Percentiles rank a stretch among this genome's conserved stretches.
Evolutionary conservation across 2,113 vertebrate genomes (phyloP).

Genomic region (Heterotilapia buettikoferi): DNA sequence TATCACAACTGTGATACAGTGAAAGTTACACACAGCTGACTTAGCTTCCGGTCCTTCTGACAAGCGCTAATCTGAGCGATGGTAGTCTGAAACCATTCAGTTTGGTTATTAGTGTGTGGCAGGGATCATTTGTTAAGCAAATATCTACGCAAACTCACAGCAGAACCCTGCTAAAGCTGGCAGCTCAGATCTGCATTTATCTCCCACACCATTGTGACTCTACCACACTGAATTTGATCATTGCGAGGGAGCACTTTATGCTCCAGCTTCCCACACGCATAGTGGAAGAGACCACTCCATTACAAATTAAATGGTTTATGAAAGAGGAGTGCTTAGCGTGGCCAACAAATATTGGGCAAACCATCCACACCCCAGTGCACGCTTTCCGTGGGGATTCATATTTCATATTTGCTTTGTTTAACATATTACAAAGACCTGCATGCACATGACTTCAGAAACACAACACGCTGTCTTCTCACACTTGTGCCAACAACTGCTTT

Average conservation of each 20-base stretch:
- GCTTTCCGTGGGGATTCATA: background rate
- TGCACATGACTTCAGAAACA: background rate
- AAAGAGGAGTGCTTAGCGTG: background rate
- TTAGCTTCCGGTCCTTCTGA: background rate
- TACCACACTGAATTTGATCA: background rate
- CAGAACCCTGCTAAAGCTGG: background rate
- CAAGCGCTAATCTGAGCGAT: background rate
- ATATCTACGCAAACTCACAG: background rate
- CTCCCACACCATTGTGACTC: constrained; percentile 26
- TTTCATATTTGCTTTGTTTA: background rate
- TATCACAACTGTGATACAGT: background rate
- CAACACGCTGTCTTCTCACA: background rate
- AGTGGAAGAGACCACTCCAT: background rate
- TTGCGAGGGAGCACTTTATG: background rate
- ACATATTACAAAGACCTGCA: background rate
- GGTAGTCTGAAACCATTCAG: background rate
- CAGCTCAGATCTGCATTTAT: background rate
- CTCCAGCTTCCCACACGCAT: background rate
- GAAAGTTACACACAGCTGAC: background rate
- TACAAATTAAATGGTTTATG: background rate
- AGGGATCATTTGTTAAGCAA: constrained; percentile 21
- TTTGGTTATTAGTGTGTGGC: background rate
- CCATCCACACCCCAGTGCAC: background rate
- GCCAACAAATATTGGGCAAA: background rate
- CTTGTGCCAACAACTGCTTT: background rate